Base-by-base conservation (phyloP, 1,140 invertebrate species). In the Monomorium pharaonis region DNA sequence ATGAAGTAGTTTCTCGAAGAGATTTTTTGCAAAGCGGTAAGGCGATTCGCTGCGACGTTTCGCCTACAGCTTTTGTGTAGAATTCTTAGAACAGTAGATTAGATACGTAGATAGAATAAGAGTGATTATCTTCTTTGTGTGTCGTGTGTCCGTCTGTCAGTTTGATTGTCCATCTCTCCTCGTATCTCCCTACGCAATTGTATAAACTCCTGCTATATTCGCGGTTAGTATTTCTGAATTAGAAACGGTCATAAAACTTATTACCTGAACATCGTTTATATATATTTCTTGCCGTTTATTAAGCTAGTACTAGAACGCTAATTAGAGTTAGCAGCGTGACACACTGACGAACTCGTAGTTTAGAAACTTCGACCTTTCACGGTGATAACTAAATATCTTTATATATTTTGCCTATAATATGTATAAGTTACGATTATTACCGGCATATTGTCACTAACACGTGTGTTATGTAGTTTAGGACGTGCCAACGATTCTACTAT, bases 51-150 rank as follows among this genome's bases (percentile, higher is more conserved):
- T n/a, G 14, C 56, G 72, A 77, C 63, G 58, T 24, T 30, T 44
- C 30, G 21, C 24, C 62, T 56, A 14, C 58, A 16, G 30, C 62
- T 87, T 90, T 56, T 87, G 89, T 51, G 90, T 94, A 93, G 92
- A 81, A 86, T 60, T 75, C 10, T 84, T 93, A 93, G 92, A 92
- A 89, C 83, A 93, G 94, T 94, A 92, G 90, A 90, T 92, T 92
- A 92, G 92, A 58, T 86, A 90, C 60, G 93, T 94, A 94, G 93
- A 92, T 93, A 93, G 92, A 93, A 93, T 76, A 88, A 92, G 91
- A 92, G 91, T 94, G 92, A 90, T 72, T 85, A 85, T 91, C 86
- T 87, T 92, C 86, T 89, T 91, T 90, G 90, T 92, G 92, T 93
- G 90, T 93, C 89, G 86, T 93, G 92, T 94, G 90, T 92, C 84